Evolutionary conservation across 2,888 invertebrate species (phyloP), one percentile per base, ranked within the genome.

Genomic region (Sphaerophoria rueppellii): DNA sequence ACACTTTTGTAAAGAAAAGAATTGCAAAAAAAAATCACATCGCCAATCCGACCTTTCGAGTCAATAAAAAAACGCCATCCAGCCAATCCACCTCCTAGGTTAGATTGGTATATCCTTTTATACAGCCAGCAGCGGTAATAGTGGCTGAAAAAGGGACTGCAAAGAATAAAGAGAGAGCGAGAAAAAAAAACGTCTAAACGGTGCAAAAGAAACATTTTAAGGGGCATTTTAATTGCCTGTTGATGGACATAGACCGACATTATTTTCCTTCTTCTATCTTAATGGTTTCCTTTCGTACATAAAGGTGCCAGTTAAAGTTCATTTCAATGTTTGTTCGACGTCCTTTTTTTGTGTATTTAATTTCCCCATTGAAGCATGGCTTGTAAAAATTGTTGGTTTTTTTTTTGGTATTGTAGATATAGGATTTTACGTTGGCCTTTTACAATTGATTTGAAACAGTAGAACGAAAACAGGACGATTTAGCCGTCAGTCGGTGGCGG

Each of bases 181-280:
- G 50, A 11, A 58, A 71, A 65, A 35, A 54, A n/a, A 50, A n/a
- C 16, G 16, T n/a, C 24, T 32, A 71, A 73, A 37, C 48, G 52
- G 52, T n/a, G 55, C 32, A 79, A 79, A 34, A 60, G 79, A 77
- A 63, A 85, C 85, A 77, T 70, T 86, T 77, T 71, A 85, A 82
- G 74, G 70, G 86, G 72, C 86, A 86, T 86, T 86, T 86, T 86
- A 86, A 86, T 86, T 86, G 86, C 82, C 86, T 86, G 86, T 86
- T 86, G 86, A 86, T 86, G 78, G 86, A 86, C 81, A 86, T 82
- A 86, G 77, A 82, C 86, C 86, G 82, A 81, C 86, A 82, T 86
- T 86, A 81, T 86, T 86, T 82, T 81, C 85, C 81, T 73, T 77
- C 73, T 85, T 81, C 81, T 81, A 85, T 85, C 85, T 85, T 85